A percentile compares a stretch with the other conserved stretches of the same genome.
Conservation (phyloP, 2,113 vertebrate genomes). For the Callipepla californica region DNA sequence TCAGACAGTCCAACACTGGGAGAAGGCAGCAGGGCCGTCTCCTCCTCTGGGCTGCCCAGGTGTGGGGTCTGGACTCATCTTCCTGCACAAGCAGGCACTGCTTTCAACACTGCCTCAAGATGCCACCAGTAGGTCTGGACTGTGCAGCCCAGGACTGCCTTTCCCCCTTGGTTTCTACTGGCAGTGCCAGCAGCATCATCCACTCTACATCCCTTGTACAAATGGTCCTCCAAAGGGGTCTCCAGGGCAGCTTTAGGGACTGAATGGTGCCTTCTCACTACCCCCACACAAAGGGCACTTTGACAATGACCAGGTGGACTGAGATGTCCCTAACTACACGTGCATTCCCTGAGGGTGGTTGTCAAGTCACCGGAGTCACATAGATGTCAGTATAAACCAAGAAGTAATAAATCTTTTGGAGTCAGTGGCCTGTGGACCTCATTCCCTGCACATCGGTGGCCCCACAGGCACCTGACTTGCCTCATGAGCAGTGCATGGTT, state of each 20-base stretch:
- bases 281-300: neutral
- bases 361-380: neutral
- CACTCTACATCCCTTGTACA: fast-evolving
- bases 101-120: neutral
- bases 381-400: slow-evolving; percentile 4
- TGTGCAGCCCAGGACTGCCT: neutral
- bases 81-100: neutral
- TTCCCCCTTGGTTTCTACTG: neutral
- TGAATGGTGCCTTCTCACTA: fast-evolving
- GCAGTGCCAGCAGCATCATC: neutral
- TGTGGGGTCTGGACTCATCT: neutral
- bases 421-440: fast-evolving
- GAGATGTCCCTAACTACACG: neutral
- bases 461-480: neutral
- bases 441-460: neutral
- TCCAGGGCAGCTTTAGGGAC: neutral
- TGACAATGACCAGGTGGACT: neutral
- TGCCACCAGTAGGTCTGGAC: neutral
- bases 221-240: fast-evolving
- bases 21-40: neutral
- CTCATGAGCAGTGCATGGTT: fast-evolving
- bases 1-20: neutral
- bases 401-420: slow-evolving; percentile 11
- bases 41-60: neutral
- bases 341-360: neutral